Base-by-base conservation (phyloP, 2,888 invertebrate species). In the Orthosia gothica region DNA sequence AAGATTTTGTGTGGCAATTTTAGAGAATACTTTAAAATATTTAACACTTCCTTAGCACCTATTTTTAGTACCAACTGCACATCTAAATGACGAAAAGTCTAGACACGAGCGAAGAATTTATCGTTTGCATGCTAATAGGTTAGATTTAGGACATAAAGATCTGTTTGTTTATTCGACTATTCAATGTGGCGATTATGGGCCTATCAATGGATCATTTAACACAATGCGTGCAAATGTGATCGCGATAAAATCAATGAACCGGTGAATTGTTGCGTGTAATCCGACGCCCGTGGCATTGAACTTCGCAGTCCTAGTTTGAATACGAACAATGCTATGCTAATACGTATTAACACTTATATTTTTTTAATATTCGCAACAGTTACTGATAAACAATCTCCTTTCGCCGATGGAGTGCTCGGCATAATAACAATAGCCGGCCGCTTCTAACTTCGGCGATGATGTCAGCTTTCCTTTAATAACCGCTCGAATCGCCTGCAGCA, bases 381-480 rank as follows among this genome's bases (percentile, higher is more conserved):
- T 84, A 82, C 86, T 92, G 93, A 95, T 95, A 94, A 92, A 91
- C 91, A 90, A 94, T 94, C 94, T 93, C 91, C 92, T 94, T 94
- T 94, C 94, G 92, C 91, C 87, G 83, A 89, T 65, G 87, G 88
- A 90, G 86, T 87, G 89, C 85, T 77, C 86, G 82, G 91, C 93
- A 92, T 92, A 94, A 95, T 91, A 94, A 95, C 94, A 95, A 95
- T 93, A 90, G 88, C 87, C 80, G 89, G 79, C 50, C 82, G 79
- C 57, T 78, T 90, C 92, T 93, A 94, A 95, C 89, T 94, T 92
- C 78, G 93, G 92, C 95, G 96, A 94, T 96, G 96, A 96, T 96
- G 96, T 96, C 96, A 96, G 95, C 89, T 89, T 91, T 93, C 93
- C 94, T 93, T 92, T 94, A 94, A 94, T 92, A 93, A 92, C 88